Conservation (phyloP, 2,888 invertebrate species). For the Notocelia uddmanniana region DNA sequence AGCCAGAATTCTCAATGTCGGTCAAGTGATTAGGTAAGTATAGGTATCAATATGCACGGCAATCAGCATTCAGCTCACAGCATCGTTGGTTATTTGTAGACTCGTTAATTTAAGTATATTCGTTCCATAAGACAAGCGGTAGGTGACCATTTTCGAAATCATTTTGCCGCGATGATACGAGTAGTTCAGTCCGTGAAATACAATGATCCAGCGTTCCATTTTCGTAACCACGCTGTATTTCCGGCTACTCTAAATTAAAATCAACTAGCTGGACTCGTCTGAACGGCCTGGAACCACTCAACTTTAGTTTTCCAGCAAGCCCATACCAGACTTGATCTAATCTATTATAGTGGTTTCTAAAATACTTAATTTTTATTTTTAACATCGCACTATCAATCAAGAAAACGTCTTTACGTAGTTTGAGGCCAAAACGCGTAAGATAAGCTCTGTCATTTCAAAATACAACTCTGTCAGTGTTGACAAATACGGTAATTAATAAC, state of each 20-base stretch:
- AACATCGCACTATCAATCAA: slow-evolving; percentile 2
- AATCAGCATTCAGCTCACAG: slow-evolving; percentile 11
- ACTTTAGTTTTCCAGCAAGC: slow-evolving; percentile 22
- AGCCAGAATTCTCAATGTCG: background rate
- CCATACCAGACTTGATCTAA: slow-evolving; percentile 3
- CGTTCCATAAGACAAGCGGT: background rate
- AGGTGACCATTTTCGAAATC: slow-evolving; percentile 11
- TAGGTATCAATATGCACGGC: slow-evolving; percentile 1
- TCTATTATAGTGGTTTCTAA: background rate
- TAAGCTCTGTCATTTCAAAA: slow-evolving; percentile 8
- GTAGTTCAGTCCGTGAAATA: slow-evolving; percentile 41
- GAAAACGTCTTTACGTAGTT: background rate
- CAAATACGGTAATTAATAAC: slow-evolving; percentile 29
- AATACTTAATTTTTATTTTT: background rate
- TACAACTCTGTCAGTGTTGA: slow-evolving; percentile 21
- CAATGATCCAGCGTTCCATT: slow-evolving; percentile 53
- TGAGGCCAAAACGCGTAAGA: background rate
- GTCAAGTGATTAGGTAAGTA: background rate
- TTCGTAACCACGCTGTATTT: slow-evolving; percentile 58
- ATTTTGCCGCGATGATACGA: slow-evolving; percentile 1
- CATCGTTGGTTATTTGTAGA: slow-evolving; percentile 26
- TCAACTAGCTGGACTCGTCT: slow-evolving; percentile 43
- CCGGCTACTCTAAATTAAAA: slow-evolving; percentile 63
- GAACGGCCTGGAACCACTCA: slow-evolving; percentile 35
- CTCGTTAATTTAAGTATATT: slow-evolving; percentile 13